Base-by-base conservation (phyloP, 2,797 vertebrate species). In the Chaunax sp. region DNA sequence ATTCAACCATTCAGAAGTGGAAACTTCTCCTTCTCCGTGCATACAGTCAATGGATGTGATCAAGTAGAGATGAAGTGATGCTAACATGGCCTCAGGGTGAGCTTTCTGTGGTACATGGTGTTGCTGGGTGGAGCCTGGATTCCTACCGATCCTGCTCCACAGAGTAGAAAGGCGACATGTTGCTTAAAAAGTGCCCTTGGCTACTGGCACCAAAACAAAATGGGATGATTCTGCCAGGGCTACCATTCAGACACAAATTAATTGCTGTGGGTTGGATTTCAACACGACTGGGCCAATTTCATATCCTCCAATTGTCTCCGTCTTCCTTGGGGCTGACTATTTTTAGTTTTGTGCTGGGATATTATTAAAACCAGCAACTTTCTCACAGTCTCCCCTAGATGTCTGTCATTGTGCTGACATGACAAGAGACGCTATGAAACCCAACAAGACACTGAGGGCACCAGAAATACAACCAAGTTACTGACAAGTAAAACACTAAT, bases 231-330 rank as follows among this genome's bases (percentile, higher is more conserved):
- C 73, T 77, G 81, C 86, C 86, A 91, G 88, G 68, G 66, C 72
- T 59, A 63, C 78, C 63, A 68, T 81, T 91, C 66, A 89, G 80
- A 86, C 45, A 5, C 70, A 85, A 73, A 69, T 56, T 4, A 59
- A 83, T 82, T 85, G 82, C 72, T 30, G 60, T 3, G 72, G 54
- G 58, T 83, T 85, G 73, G 60, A 83, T 83, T 89, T 81, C 74
- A 74, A 69, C 85, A 26, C 70, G 66, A 75, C 61, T 69, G 60
- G 80, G 77, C 79, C 76, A 77, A 83, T 80, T 86, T 71, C 82
- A 89, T 75, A 86, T 91, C 90, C 87, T 87, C 62, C 73, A 53
- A 92, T 92, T 93, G 91, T 92, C 75, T 78, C 61, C 28, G 59
- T 33, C 72, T 71, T 80, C 77, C 76, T 77, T 47, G 19, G 50